Percentiles rank a stretch among this genome's conserved stretches.
These are phyloP conservation scores for Thera britannica DNA, from an alignment of 2,888 invertebrate genomes.

Conservation along the genomic window DNA sequence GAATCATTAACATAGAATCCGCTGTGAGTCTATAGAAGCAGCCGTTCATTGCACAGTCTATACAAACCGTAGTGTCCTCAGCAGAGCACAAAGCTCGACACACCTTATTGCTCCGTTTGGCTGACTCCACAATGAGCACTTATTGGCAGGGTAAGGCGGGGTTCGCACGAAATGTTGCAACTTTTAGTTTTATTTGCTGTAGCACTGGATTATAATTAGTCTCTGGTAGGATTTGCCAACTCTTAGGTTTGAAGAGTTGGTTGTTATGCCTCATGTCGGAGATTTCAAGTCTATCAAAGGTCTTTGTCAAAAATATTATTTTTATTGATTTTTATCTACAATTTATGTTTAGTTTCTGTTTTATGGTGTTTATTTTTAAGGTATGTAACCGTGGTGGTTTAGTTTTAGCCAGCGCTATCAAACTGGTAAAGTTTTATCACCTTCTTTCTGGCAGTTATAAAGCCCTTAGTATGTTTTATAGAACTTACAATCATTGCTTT, in stretches of 20 bases:
- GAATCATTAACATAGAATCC: background rate
- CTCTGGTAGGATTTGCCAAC: background rate
- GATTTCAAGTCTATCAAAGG: background rate
- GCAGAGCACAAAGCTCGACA: constrained; percentile 21
- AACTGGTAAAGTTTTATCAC: too few relatives aligned
- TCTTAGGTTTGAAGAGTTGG: background rate
- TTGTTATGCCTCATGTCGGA: too few relatives aligned
- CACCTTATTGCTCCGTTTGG: constrained; percentile 29
- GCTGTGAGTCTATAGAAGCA: background rate
- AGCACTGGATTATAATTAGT: background rate
- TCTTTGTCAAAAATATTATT: too few relatives aligned
- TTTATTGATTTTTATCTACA: too few relatives aligned
- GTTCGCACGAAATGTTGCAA: constrained; percentile 5
- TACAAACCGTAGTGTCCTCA: constrained; percentile 2
- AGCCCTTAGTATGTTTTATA: too few relatives aligned
- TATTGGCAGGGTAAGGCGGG: constrained; percentile 20
- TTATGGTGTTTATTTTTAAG: too few relatives aligned
- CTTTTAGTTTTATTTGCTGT: background rate
- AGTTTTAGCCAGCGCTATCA: too few relatives aligned
- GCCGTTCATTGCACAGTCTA: background rate
- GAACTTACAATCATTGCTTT: too few relatives aligned
- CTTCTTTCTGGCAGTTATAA: too few relatives aligned
- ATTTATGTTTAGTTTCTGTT: too few relatives aligned
- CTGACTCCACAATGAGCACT: constrained; percentile 28
- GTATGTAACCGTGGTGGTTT: too few relatives aligned